These are phyloP conservation scores for Pica pica DNA, from an alignment of 2,113 vertebrate genomes.

Conservation along the genomic window DNA sequence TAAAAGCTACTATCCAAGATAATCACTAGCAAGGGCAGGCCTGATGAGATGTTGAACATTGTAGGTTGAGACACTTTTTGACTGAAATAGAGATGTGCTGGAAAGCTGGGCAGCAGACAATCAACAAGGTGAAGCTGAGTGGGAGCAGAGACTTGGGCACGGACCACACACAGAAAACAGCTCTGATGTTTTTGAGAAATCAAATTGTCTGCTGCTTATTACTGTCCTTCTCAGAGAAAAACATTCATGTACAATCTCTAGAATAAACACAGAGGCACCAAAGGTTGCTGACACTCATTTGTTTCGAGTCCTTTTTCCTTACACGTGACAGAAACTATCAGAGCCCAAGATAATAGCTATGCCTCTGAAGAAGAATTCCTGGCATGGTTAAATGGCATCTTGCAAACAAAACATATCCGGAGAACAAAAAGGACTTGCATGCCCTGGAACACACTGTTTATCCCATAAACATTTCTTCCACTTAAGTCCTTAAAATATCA, in stretches of 20 bases:
- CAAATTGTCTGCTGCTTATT: not conserved
- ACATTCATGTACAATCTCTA: not conserved
- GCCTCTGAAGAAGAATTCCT: not conserved
- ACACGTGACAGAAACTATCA: not conserved
- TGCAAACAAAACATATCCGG: not conserved
- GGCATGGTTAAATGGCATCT: not conserved
- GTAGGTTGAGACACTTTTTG: not conserved
- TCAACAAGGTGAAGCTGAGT: not conserved
- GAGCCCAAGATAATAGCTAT: not conserved
- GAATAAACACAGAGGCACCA: not conserved
- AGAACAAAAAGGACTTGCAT: not conserved
- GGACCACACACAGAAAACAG: not conserved
- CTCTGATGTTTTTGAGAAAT: not conserved
- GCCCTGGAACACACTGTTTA: not conserved
- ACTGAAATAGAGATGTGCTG: not conserved
- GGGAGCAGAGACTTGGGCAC: not conserved
- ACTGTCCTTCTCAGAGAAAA: not conserved
- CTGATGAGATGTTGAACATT: not conserved
- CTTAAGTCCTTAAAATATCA: not conserved
- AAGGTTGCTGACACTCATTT: not conserved
- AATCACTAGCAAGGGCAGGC: not conserved
- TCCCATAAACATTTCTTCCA: not conserved
- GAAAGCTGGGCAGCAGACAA: not conserved
- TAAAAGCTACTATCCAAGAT: not conserved
- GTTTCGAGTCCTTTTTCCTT: not conserved